Conservation (phyloP, 2,888 invertebrate species). For the Lochmaea capreae region DNA sequence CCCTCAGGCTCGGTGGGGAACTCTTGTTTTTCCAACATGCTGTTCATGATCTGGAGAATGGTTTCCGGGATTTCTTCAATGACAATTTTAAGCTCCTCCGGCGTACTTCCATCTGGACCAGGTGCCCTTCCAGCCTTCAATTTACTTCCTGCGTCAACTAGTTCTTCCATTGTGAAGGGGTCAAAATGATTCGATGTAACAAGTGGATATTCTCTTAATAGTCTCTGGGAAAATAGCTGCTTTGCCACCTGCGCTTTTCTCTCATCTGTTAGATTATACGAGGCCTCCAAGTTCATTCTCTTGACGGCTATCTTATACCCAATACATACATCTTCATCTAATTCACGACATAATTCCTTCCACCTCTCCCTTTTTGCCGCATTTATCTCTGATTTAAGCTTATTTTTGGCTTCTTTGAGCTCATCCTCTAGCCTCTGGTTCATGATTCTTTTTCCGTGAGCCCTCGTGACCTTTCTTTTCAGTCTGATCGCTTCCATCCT, state of each 20-base stretch:
- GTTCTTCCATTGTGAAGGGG: slow-evolving; percentile 30
- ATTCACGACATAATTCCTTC: background rate
- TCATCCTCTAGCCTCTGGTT: too few species aligned
- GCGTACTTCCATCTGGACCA: slow-evolving; percentile 47
- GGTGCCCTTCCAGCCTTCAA: slow-evolving; percentile 45
- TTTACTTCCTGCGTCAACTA: slow-evolving; percentile 29
- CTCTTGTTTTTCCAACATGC: slow-evolving; percentile 21
- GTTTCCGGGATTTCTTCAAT: slow-evolving; percentile 25
- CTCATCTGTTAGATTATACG: background rate
- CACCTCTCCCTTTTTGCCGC: background rate
- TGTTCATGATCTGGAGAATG: slow-evolving; percentile 33
- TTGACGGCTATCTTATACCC: background rate
- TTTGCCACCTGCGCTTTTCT: background rate
- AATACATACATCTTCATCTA: background rate
- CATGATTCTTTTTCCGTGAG: too few species aligned
- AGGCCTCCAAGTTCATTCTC: background rate
- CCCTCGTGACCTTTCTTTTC: too few species aligned
- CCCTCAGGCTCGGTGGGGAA: too few species aligned
- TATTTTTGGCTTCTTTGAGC: background rate
- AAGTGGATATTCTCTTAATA: background rate
- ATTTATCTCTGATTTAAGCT: background rate
- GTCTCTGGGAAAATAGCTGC: background rate
- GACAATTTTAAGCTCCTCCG: slow-evolving; percentile 42
- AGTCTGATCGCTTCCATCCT: too few species aligned
- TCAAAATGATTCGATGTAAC: background rate